Percentiles rank a stretch among this genome's conserved stretches.
Conservation (phyloP, 2,888 invertebrate species). For the Euproctis similis region DNA sequence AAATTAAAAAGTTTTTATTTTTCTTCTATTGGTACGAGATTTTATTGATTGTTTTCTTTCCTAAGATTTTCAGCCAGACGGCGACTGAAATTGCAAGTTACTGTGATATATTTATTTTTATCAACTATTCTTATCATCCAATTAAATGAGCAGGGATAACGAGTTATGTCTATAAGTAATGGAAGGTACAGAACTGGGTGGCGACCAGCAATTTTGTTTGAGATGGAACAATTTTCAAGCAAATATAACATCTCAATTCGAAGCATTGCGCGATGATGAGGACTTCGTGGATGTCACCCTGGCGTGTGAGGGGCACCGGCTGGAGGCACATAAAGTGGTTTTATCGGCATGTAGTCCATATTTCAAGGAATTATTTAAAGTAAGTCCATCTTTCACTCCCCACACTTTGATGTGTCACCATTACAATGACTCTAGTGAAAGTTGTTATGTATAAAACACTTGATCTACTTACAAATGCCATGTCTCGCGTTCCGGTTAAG, state of each 20-base stretch:
- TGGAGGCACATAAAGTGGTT: conserved; percentile 90
- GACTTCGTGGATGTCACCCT: conserved; percentile 92
- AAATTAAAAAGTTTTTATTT: conserved; percentile 77
- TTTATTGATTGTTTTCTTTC: conserved; percentile 78
- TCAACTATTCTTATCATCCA: conserved; percentile 74
- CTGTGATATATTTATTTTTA: conserved; percentile 77
- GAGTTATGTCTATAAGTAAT: conserved; percentile 77
- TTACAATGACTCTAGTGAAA: conserved; percentile 76
- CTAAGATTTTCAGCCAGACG: conserved; percentile 76
- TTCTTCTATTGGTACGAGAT: conserved; percentile 76
- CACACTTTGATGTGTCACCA: conserved; percentile 76
- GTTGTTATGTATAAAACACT: conserved; percentile 77
- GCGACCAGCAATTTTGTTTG: conserved; percentile 91
- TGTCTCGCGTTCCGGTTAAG: conserved; percentile 76
- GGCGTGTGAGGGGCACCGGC: conserved; percentile 88
- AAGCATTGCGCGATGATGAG: conserved; percentile 88
- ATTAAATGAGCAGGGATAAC: conserved; percentile 76
- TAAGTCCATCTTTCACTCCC: conserved; percentile 78
- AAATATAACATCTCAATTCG: conserved; percentile 90
- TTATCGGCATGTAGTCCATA: conserved; percentile 91
- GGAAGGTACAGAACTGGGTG: conserved; percentile 78
- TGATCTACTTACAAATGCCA: conserved; percentile 77
- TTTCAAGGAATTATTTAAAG: conserved; percentile 90
- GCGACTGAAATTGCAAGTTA: conserved; percentile 76
- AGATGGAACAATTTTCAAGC: conserved; percentile 94